Conservation (phyloP, 1,140 invertebrate genomes). For the Hycleus phaleratus region DNA sequence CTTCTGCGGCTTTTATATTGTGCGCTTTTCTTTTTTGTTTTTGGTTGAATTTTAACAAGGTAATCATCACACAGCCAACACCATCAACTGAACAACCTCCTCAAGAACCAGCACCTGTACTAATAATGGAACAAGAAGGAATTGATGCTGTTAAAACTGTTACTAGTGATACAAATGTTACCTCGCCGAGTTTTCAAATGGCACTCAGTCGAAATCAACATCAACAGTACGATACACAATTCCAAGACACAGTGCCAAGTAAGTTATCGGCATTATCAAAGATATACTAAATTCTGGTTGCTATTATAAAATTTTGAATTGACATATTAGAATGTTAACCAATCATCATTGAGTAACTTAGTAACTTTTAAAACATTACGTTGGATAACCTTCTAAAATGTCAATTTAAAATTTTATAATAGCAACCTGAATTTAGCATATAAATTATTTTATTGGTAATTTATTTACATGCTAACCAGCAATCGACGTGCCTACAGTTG, state of each 20-base stretch:
- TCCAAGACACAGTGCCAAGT: constrained; percentile 39
- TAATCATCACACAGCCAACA: constrained; percentile 53
- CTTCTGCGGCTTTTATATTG: too few species aligned
- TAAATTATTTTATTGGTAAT: not conserved
- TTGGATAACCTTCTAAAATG: too few species aligned
- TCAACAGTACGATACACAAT: constrained; percentile 67
- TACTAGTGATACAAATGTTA: constrained; percentile 25
- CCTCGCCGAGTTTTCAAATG: constrained; percentile 54
- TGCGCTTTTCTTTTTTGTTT: too few species aligned
- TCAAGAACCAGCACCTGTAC: constrained; percentile 35
- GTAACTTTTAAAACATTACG: too few species aligned
- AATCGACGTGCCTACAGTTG: constrained; percentile 36
- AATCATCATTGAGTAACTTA: too few species aligned
- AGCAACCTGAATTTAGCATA: too few species aligned
- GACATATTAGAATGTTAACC: too few species aligned
- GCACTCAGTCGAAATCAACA: constrained; percentile 64
- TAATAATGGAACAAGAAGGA: constrained; percentile 20
- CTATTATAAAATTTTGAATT: too few species aligned
- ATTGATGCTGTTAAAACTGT: constrained; percentile 15
- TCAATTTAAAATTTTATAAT: too few species aligned
- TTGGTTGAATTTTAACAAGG: constrained; percentile 22
- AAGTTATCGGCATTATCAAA: constrained; percentile 15
- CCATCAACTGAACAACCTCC: constrained; percentile 43
- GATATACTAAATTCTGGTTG: too few species aligned
- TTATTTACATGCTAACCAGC: constrained; percentile 19